phyloP scores from a whole-genome alignment of 2,113 vertebrate genomes.

The Apodemus speciosus region DNA sequence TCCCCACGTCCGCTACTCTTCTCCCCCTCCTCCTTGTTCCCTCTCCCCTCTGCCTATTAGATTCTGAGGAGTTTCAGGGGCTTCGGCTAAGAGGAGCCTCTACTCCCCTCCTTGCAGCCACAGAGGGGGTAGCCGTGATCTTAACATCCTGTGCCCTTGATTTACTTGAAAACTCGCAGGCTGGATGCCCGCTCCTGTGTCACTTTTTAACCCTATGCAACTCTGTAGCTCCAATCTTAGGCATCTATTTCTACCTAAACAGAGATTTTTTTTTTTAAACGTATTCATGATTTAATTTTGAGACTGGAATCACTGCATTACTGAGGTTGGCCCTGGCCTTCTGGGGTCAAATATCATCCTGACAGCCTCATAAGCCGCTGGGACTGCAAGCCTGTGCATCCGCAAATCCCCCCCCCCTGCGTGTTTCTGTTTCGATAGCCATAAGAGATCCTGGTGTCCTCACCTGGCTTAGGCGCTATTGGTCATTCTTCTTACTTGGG shows the following conservation, averaged over 20 bases:
- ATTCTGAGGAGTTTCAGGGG: neutral
- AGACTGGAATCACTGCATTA: neutral
- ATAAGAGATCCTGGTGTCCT: neutral
- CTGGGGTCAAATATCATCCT: neutral
- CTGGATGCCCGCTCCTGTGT: neutral
- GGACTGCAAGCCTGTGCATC: too few species aligned
- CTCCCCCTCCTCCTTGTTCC: neutral
- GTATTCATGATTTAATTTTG: neutral
- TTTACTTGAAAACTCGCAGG: neutral
- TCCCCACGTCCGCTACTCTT: fast-evolving
- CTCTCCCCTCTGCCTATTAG: neutral
- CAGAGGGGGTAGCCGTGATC: neutral
- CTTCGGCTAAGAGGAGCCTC: neutral
- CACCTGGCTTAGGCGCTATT: neutral
- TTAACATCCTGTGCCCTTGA: neutral
- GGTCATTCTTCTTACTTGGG: neutral
- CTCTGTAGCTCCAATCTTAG: neutral
- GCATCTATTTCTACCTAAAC: neutral
- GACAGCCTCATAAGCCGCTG: neutral
- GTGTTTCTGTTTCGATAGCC: neutral
- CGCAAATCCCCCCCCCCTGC: too few species aligned
- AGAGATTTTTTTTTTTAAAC: neutral
- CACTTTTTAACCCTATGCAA: neutral
- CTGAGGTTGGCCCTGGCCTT: neutral
- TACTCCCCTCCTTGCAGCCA: neutral